Evolutionary conservation across 2,797 vertebrate species (phyloP), one percentile per base, ranked within the genome.

Genomic region (Thamnophis elegans): DNA sequence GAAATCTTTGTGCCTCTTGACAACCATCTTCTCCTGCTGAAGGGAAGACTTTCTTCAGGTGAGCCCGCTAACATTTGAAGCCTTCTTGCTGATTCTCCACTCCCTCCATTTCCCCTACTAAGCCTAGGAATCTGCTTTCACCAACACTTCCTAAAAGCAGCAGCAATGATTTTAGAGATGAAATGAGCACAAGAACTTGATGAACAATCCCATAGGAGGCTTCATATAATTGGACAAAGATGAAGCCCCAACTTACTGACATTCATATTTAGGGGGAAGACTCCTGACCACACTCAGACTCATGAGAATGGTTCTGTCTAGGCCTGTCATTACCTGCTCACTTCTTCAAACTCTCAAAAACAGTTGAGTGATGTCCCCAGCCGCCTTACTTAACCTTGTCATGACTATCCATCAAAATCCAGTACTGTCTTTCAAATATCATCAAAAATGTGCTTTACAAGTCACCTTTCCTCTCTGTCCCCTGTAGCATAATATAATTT

Each of bases 51-150:
- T 58, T 7, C 36, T 73, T 58, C 36, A 73, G 9, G 47, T 55
- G 14, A 82, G 4, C 20, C 12, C 25, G 9, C 42, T 82, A 10
- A 82, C 42, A 82, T 25, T 13, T 82, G 73, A 47, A 42, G 20
- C 20, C 36, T 82, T 47, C 9, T 4, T 47, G 42, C 78, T 12
- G 1, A 82, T 47, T 47, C 36, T 1, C 42, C 10, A 25, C 78
- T 25, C 4, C 10, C 10, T 47, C 9, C 20, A 11, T 6, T 20
- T 5, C 9, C 22, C 9, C 1, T 1, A 0, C 42, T 4, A 47
- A 42, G 4, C 4, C 42, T 82, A 20, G 20, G 42, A 47, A 82
- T 47, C 3, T 2, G 42, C 10, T 82, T 47, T 10, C 20, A 47
- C 9, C 16, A 36, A 2, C 3, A 78, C 9, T 78, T 78, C 73